phyloP scores from a whole-genome alignment of 1,140 invertebrate species.

The Calephelis virginiensis region DNA sequence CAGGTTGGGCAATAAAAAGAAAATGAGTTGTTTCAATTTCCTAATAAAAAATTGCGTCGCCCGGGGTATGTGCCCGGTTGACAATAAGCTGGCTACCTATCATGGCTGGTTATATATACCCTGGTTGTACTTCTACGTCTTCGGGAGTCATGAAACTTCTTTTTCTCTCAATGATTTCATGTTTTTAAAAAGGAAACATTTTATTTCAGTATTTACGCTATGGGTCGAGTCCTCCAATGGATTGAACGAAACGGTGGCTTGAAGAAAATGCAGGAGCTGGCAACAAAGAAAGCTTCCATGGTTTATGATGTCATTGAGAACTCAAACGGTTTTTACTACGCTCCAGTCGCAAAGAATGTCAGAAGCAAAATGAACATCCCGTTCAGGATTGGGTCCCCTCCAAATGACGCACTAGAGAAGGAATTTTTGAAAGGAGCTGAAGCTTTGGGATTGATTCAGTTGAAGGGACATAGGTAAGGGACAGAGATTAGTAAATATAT shows the following conservation, averaged over 20 bases:
- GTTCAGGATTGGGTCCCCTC: slow-evolving; percentile 86
- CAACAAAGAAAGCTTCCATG: slow-evolving; percentile 86
- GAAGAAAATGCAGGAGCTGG: slow-evolving; percentile 86
- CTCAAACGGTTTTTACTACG: slow-evolving; percentile 94
- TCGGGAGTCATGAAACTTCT: too few species aligned
- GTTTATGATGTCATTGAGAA: slow-evolving; percentile 92
- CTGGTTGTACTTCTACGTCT: too few species aligned
- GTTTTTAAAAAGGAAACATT: not conserved
- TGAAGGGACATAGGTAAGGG: slow-evolving; percentile 95
- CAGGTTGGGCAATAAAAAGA: too few species aligned
- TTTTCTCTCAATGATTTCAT: too few species aligned
- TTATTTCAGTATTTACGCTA: slow-evolving; percentile 92
- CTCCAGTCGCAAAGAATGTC: slow-evolving; percentile 82
- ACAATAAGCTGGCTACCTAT: too few species aligned
- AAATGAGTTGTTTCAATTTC: too few species aligned
- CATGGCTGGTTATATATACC: too few species aligned
- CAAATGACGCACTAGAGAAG: slow-evolving; percentile 12
- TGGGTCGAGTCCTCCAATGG: slow-evolving; percentile 95
- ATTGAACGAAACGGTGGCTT: slow-evolving; percentile 93
- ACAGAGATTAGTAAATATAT: too few species aligned
- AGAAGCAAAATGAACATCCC: slow-evolving; percentile 95
- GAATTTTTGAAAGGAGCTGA: slow-evolving; percentile 82
- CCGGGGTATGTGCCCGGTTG: too few species aligned
- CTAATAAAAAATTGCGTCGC: too few species aligned
- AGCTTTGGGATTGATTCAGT: slow-evolving; percentile 87